These are phyloP conservation scores for Theodoxus fluviatilis DNA, from an alignment of 2,888 invertebrate genomes.

Conservation along the genomic window DNA sequence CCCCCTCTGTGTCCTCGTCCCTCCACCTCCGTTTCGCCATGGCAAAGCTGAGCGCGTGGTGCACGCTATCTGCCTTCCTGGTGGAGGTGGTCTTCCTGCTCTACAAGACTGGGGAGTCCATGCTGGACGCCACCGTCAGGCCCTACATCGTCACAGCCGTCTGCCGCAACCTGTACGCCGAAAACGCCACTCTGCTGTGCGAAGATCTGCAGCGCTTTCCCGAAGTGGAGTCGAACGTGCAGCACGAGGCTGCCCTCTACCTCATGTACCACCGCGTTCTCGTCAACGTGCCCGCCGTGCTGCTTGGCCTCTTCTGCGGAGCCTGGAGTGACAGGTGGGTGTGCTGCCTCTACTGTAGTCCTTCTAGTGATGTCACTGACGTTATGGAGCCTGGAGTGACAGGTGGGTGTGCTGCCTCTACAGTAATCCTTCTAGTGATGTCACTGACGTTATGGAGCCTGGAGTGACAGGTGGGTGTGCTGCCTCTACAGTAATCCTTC, in stretches of 20 bases:
- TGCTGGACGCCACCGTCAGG: constrained; percentile 62
- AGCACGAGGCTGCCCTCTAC: constrained; percentile 52
- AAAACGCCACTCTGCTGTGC: constrained; percentile 29
- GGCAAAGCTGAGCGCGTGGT: background rate
- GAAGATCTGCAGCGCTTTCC: background rate
- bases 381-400: too few relatives aligned
- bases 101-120: constrained; percentile 63
- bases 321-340: constrained; percentile 61
- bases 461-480: too few relatives aligned
- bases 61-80: too few relatives aligned
- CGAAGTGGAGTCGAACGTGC: constrained; percentile 51
- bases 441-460: too few relatives aligned
- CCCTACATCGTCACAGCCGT: constrained; percentile 60
- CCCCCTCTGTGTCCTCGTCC: background rate
- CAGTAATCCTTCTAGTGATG: too few relatives aligned
- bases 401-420: too few relatives aligned
- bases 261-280: constrained; percentile 60
- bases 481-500: too few relatives aligned
- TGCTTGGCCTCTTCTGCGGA: constrained; percentile 63
- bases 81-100: constrained; percentile 61
- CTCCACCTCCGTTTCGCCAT: background rate
- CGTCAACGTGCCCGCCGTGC: constrained; percentile 62
- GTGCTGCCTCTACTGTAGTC: too few relatives aligned
- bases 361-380: too few relatives aligned
- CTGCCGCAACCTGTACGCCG: constrained; percentile 43